phyloP scores from a whole-genome alignment of 1,140 invertebrate species.

The Odontomachus brunneus region DNA sequence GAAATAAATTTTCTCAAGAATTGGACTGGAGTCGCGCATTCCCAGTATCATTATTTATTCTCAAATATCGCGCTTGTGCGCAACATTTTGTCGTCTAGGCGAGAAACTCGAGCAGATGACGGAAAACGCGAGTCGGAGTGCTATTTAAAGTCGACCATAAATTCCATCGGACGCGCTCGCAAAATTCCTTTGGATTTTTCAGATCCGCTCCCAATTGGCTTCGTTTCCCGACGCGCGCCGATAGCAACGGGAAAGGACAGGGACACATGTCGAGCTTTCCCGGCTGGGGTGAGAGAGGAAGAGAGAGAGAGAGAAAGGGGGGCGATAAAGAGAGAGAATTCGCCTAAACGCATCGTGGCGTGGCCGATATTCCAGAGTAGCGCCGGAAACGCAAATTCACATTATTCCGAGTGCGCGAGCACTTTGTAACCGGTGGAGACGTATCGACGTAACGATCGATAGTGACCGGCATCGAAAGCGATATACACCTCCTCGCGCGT shows the following conservation, averaged over 20 bases:
- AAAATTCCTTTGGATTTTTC: conserved; percentile 54
- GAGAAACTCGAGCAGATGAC: conserved; percentile 17
- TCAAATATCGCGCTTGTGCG: background rate
- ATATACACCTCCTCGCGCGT: background rate
- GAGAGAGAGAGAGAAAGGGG: no score
- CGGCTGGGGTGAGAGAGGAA: no score
- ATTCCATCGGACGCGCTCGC: conserved; percentile 13
- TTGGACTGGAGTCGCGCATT: no score
- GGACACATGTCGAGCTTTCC: conserved; percentile 40
- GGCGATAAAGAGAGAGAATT: background rate
- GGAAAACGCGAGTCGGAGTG: background rate
- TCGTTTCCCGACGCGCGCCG: conserved; percentile 10
- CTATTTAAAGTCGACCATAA: conserved; percentile 29
- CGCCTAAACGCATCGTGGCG: conserved; percentile 16
- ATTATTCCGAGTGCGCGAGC: conserved; percentile 52
- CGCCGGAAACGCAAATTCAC: conserved; percentile 44
- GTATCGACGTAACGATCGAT: conserved; percentile 45
- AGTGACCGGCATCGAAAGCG: conserved; percentile 16
- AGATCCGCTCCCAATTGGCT: conserved; percentile 26
- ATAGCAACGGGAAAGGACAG: conserved; percentile 18
- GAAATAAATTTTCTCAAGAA: no score
- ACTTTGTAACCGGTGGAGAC: conserved; percentile 51
- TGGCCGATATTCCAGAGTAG: conserved; percentile 1
- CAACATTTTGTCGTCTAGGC: background rate
- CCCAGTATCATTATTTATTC: no score